phyloP scores from a whole-genome alignment of 1,140 invertebrate genomes.

The Caenorhabditis elegans region WBcel235 BX284606.5:7149501-7150000 shows the following conservation, averaged over 20 bases:
- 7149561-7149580: constrained; percentile 95
- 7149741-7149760: constrained; percentile 92
- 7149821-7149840: constrained; percentile 94
- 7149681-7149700: constrained; percentile 77
- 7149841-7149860: constrained; percentile 77
- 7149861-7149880: neutral
- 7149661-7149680: constrained; percentile 81
- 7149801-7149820: constrained; percentile 87
- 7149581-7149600: constrained; percentile 90
- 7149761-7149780: constrained; percentile 77
- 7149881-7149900: constrained; percentile 60
- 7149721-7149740: constrained; percentile 74
- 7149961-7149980: constrained; percentile 97
- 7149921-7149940: constrained; percentile 82
- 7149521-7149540: constrained; percentile 84
- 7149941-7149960: constrained; percentile 92
- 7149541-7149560: constrained; percentile 89
- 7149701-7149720: too few species aligned
- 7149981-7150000: constrained; percentile 86
- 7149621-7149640: constrained; percentile 79
- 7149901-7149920: constrained; percentile 89
- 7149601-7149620: constrained; percentile 77
- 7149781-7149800: constrained; percentile 95
- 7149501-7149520: constrained; percentile 82
- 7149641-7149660: constrained; percentile 71